A percentile compares a stretch with the other conserved stretches of the same genome.
These are phyloP conservation scores for Triops longicaudatus DNA, from an alignment of 1,140 invertebrate species.

Conservation along the genomic window DNA sequence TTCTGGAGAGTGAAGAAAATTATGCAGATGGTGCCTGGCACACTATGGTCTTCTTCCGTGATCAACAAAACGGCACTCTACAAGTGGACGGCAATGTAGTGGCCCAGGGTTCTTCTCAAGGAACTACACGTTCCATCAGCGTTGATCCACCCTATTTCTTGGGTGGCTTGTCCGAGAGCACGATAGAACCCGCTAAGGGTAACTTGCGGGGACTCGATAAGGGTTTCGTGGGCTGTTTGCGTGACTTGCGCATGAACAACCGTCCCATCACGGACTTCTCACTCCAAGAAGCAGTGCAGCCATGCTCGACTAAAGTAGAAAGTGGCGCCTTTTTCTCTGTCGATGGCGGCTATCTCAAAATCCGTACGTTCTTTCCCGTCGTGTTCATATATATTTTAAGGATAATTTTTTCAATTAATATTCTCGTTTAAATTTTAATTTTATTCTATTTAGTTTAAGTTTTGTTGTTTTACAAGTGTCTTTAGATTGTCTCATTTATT, in stretches of 20 bases:
- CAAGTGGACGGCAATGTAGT: conserved; percentile 54
- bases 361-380: conserved; percentile 42
- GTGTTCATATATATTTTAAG: no score
- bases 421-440: no score
- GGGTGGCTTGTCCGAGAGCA: conserved; percentile 53
- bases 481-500: no score
- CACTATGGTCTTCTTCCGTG: conserved; percentile 52
- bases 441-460: no score
- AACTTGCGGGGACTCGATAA: conserved; percentile 44
- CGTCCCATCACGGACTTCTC: conserved; percentile 51
- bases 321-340: conserved; percentile 80
- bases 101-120: conserved; percentile 46
- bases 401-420: no score
- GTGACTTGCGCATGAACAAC: conserved; percentile 62
- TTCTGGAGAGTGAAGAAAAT: conserved; percentile 44
- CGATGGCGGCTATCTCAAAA: conserved; percentile 55
- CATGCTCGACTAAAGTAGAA: conserved; percentile 74
- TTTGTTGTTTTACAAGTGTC: no score
- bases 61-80: conserved; percentile 51
- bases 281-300: conserved; percentile 52
- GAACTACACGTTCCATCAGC: conserved; percentile 48
- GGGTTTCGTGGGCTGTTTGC: conserved; percentile 79
- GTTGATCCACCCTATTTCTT: conserved; percentile 64
- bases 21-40: conserved; percentile 87
- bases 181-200: conserved; percentile 31